Evolutionary conservation across 2,888 invertebrate genomes (phyloP).

Genomic region (Ichneumon xanthorius): DNA sequence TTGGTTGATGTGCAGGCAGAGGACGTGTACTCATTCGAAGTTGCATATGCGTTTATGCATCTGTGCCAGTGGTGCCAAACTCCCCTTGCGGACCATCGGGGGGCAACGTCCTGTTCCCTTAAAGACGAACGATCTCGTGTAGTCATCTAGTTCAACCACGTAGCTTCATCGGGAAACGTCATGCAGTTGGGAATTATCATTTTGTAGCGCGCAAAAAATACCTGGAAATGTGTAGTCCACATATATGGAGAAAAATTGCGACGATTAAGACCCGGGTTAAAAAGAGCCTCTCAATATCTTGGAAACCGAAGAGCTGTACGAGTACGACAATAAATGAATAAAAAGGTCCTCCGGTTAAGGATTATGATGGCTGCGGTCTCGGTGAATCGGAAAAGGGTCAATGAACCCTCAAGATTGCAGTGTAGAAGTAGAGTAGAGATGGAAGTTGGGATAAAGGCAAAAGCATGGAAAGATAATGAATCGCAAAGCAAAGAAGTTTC

Average conservation of each 20-base stretch:
- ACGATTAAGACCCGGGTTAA: not conserved
- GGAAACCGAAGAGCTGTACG: not conserved
- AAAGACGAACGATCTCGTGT: conserved; percentile 79
- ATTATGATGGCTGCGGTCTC: not conserved
- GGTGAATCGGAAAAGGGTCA: conserved; percentile 43
- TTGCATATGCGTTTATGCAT: conserved; percentile 78
- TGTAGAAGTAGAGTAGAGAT: not conserved
- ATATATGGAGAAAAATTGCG: too few species aligned
- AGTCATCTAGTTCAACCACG: not conserved
- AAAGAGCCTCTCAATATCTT: not conserved
- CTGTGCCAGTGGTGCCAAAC: conserved; percentile 84
- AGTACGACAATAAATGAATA: not conserved
- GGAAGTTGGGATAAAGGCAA: conserved; percentile 6
- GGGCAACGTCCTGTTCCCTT: conserved; percentile 82
- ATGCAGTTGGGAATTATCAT: too few species aligned
- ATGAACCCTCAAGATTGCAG: conserved; percentile 39
- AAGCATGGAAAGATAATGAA: conserved; percentile 4
- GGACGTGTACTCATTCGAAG: conserved; percentile 32
- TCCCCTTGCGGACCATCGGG: conserved; percentile 74
- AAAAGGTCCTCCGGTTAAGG: not conserved
- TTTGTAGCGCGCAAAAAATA: too few species aligned
- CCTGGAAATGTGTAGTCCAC: too few species aligned
- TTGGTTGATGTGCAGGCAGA: conserved; percentile 34
- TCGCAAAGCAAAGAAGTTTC: conserved; percentile 36
- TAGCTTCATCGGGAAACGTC: not conserved